phyloP scores from a whole-genome alignment of 2,113 vertebrate genomes.

The Nothobranchius kuhntae region DNA sequence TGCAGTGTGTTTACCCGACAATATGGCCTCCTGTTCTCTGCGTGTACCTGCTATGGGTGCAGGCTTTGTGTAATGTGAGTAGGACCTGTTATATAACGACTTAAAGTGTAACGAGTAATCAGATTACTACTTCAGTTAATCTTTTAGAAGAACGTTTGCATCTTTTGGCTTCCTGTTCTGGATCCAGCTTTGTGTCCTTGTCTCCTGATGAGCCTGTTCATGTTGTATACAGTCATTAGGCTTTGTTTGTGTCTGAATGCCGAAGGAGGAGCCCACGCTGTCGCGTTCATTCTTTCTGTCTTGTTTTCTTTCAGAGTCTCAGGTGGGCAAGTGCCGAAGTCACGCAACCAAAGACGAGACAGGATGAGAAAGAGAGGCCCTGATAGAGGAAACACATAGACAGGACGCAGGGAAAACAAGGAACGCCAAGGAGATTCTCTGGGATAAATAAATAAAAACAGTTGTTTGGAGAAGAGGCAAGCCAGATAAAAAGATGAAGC shows the following conservation, averaged over 20 bases:
- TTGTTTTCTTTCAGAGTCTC: conserved; percentile 68
- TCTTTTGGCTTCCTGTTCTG: background rate
- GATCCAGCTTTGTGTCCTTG: background rate
- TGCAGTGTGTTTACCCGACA: conserved; percentile 56
- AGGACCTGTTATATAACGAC: conserved; percentile 61
- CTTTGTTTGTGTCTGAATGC: conserved; percentile 46
- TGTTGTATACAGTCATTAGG: conserved; percentile 28
- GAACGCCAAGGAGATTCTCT: conserved; percentile 48
- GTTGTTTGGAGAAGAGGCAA: conserved; percentile 53
- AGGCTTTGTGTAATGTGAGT: conserved; percentile 64
- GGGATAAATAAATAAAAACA: conserved; percentile 64
- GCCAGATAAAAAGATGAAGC: conserved; percentile 83
- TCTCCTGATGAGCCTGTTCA: background rate
- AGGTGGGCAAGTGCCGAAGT: conserved; percentile 56
- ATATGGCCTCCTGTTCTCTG: conserved; percentile 52
- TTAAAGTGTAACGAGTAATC: conserved; percentile 64
- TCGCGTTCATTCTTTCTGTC: conserved; percentile 51
- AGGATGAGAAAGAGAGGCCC: conserved; percentile 65
- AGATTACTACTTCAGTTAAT: conserved; percentile 45
- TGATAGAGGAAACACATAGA: conserved; percentile 56
- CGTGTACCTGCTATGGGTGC: conserved; percentile 53
- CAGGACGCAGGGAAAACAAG: conserved; percentile 21
- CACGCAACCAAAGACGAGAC: conserved; percentile 54
- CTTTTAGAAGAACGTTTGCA: conserved; percentile 22
- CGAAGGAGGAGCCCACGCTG: conserved; percentile 46